Conservation (phyloP, 2,888 invertebrate species). For the Schizotus pectinicornis region DNA sequence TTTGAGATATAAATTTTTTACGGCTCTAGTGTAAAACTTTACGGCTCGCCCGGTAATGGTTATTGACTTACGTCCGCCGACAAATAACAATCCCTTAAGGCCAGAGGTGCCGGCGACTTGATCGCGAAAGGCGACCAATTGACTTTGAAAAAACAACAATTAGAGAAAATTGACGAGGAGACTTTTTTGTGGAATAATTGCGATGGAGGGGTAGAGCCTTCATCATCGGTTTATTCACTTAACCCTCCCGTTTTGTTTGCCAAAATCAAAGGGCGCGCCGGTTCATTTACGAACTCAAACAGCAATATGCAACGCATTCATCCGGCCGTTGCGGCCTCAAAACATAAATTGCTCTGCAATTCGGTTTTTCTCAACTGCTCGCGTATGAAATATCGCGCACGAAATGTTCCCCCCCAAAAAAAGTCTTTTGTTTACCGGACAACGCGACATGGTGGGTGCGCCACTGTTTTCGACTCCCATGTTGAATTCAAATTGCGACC, state of each 20-base stretch:
- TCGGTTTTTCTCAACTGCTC: background rate
- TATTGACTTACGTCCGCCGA: constrained; percentile 4
- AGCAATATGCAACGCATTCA: too few species aligned
- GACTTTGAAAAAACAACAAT: too few species aligned
- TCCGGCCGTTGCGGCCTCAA: too few species aligned
- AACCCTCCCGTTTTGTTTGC: background rate
- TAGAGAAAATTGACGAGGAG: background rate
- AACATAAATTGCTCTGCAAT: background rate
- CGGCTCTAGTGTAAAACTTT: constrained; percentile 5
- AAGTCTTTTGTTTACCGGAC: background rate
- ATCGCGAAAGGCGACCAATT: background rate
- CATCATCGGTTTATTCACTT: background rate
- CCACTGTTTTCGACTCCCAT: background rate
- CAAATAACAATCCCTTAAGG: constrained; percentile 11
- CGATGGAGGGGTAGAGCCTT: background rate
- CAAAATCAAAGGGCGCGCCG: too few species aligned
- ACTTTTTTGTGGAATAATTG: background rate
- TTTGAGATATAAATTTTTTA: constrained; percentile 12
- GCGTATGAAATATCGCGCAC: background rate
- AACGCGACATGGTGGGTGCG: background rate
- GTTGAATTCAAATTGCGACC: background rate
- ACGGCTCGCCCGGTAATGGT: constrained; percentile 2
- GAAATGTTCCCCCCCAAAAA: background rate
- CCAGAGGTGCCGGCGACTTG: background rate
- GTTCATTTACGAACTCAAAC: too few species aligned